Percentiles rank a stretch among this genome's conserved stretches.
Conservation (phyloP, 2,888 invertebrate genomes). For the Drosophila sordidula region DNA sequence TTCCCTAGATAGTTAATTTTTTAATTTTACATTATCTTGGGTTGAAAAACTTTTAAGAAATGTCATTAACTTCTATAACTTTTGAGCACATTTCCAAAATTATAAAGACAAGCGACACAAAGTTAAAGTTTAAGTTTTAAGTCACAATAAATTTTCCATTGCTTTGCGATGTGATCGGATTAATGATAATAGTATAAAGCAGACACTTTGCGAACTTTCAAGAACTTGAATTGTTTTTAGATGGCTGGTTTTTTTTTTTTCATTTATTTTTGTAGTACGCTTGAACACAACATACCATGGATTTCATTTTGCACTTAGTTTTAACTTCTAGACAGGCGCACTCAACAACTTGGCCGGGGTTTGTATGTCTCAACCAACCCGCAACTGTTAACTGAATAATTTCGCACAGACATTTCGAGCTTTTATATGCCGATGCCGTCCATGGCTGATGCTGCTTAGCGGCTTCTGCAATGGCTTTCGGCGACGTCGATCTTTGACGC, state of each 20-base stretch:
- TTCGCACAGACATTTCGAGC: conserved; percentile 82
- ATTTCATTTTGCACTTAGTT: conserved; percentile 83
- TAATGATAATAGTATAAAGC: conserved; percentile 19
- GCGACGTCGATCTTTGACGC: conserved; percentile 39
- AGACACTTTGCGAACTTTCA: conserved; percentile 39
- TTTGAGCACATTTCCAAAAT: not conserved
- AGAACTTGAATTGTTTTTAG: conserved; percentile 30
- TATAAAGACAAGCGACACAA: conserved; percentile 11
- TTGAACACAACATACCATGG: conserved; percentile 84
- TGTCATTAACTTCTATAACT: not conserved
- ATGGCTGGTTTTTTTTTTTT: conserved; percentile 3
- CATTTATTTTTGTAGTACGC: conserved; percentile 39
- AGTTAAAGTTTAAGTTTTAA: conserved; percentile 6
- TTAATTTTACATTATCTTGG: not conserved
- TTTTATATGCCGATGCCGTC: conserved; percentile 82
- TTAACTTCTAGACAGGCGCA: conserved; percentile 58
- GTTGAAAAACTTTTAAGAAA: not conserved
- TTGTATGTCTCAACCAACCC: conserved; percentile 84
- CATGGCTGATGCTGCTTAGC: conserved; percentile 55
- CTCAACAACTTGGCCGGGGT: conserved; percentile 69
- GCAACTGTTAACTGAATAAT: conserved; percentile 85
- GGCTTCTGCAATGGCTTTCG: conserved; percentile 55
- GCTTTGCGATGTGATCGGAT: conserved; percentile 11
- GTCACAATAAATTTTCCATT: conserved; percentile 30
- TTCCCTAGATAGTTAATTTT: not conserved